Percentiles rank a stretch among this genome's conserved stretches.
These are phyloP conservation scores for Pollachius pollachius DNA, from an alignment of 2,113 vertebrate species.

Conservation along the genomic window DNA sequence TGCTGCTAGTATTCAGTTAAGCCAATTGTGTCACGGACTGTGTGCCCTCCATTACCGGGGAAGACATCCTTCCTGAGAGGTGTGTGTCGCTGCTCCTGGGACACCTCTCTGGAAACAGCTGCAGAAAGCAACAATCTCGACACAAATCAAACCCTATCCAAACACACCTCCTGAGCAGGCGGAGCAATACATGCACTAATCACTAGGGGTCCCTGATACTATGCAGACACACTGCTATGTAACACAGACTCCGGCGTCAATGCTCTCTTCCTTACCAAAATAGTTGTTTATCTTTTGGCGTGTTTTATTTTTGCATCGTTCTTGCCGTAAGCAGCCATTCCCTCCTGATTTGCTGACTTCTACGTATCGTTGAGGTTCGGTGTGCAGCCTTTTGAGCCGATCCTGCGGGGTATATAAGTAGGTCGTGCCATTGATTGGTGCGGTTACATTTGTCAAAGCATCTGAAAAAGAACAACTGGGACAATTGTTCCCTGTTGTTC, in stretches of 20 bases:
- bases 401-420: constrained; percentile 50
- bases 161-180: neutral
- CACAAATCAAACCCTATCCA: neutral
- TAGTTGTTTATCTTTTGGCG: constrained; percentile 16
- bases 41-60: neutral
- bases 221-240: neutral
- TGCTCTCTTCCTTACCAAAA: neutral
- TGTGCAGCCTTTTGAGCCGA: constrained; percentile 51
- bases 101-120: neutral
- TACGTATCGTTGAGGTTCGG: neutral
- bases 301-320: constrained; percentile 17
- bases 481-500: constrained; percentile 46
- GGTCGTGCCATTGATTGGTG: constrained; percentile 53
- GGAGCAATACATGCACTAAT: constrained; percentile 9
- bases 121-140: neutral
- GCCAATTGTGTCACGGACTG: neutral
- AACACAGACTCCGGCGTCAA: neutral
- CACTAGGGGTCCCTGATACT: constrained; percentile 21
- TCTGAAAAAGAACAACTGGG: constrained; percentile 43
- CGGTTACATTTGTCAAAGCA: constrained; percentile 53
- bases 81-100: neutral
- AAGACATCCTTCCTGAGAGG: neutral
- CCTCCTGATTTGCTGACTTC: constrained; percentile 8
- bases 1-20: neutral
- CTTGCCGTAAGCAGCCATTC: constrained; percentile 38